phyloP scores from a whole-genome alignment of 2,888 invertebrate genomes.

The Tenthredo amoena region DNA sequence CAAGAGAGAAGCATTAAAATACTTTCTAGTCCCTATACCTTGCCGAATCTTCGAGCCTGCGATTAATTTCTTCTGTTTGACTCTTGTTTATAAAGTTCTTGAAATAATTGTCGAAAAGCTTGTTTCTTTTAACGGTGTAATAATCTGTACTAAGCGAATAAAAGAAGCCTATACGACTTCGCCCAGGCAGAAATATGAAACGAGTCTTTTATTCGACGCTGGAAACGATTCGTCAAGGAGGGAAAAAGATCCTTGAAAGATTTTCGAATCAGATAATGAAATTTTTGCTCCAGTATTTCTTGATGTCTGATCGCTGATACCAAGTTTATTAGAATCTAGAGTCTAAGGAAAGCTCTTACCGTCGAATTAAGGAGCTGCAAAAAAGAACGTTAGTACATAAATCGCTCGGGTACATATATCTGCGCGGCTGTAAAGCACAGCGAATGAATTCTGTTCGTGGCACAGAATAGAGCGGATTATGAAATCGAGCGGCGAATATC shows the following conservation, averaged over 20 bases:
- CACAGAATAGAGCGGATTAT: not conserved
- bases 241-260: not conserved
- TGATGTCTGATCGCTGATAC: not conserved
- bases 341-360: not conserved
- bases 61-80: conserved; percentile 22
- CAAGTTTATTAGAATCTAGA: not conserved
- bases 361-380: not conserved
- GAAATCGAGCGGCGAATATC: conserved; percentile 41
- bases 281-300: not conserved
- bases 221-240: not conserved
- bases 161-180: not conserved
- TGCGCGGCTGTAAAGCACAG: not conserved
- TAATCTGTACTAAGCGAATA: not conserved
- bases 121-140: not conserved
- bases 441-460: not conserved
- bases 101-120: not conserved
- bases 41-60: not conserved
- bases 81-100: not conserved
- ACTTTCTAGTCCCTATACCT: not conserved
- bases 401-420: not conserved
- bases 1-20: not conserved
- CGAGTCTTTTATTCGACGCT: not conserved
- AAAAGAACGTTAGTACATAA: not conserved
- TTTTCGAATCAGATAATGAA: not conserved
- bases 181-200: not conserved